Base-by-base conservation (phyloP, 2,888 invertebrate genomes). In the Aspidiotus rigidus region DNA sequence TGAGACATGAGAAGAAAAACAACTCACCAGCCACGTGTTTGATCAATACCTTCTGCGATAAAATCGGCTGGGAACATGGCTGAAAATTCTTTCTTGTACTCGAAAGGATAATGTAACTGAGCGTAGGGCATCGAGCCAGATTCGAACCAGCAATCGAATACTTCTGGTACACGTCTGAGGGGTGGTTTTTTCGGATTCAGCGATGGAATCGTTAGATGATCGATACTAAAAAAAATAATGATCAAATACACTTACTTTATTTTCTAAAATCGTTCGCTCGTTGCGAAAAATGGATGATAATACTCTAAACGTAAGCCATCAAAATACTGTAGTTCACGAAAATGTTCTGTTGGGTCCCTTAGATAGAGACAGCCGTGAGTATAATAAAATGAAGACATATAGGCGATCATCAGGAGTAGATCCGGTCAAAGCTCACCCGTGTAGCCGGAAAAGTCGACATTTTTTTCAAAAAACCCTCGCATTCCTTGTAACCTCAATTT, bases 101-200 rank as follows among this genome's bases (percentile, higher is more conserved):
- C 93, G 79, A 99, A 99, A 0, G 99, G 99, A 78, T 92, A 99
- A 79, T 97, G 96, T 74, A 86, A 84, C 77, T 96, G 95, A 0
- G 95, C 98, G 76, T 96, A 99, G 0, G 99, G 99, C 99, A 99
- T 99, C 17, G 95, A 93, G 7, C 99, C 98, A 0, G 96, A 96
- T 78, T 99, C 99, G 80, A 99, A 99, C 99, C 99, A 99, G 78
- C 99, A 99, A 79, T 99, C 99, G 79, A 99, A 99, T 0, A 99
- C 98, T 79, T 98, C 96, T 0, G 87, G 77, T 7, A 99, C 87
- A 69, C 99, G 84, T 72, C 83, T 85, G 42, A 99, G 79, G 11
- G 90, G 89, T 6, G 94, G 92, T 70, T 87, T 84, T 7, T 94
- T 96, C 0, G 87, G 84, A 49, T 87, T 83, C 67, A 82, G 82